These are phyloP conservation scores for Ormyrus nitidulus DNA, from an alignment of 2,888 invertebrate species.

Conservation along the genomic window DNA sequence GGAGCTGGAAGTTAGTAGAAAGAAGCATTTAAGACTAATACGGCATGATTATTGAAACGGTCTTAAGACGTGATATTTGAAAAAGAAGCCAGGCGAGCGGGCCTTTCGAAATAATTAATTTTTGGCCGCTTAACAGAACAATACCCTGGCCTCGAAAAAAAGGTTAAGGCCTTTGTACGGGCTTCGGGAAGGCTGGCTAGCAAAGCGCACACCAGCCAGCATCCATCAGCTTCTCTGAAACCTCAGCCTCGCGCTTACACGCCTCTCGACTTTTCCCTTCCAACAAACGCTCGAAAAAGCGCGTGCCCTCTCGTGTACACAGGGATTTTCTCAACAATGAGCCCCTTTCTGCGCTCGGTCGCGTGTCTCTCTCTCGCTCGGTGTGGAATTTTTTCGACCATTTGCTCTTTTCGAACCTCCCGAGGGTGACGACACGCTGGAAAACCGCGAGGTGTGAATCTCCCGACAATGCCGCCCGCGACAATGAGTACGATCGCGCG, in stretches of 20 bases:
- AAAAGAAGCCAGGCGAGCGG: too few relatives aligned
- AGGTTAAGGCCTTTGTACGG: neutral
- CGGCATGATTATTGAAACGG: too few relatives aligned
- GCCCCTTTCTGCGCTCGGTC: constrained; percentile 44
- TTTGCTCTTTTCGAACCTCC: constrained; percentile 51
- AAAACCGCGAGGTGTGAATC: constrained; percentile 67
- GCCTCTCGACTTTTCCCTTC: constrained; percentile 53
- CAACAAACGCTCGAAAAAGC: constrained; percentile 31
- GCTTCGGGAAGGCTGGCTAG: too few relatives aligned
- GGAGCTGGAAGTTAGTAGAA: too few relatives aligned
- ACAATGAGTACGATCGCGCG: constrained; percentile 62
- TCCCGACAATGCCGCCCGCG: constrained; percentile 12
- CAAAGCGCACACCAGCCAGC: too few relatives aligned
- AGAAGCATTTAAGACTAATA: too few relatives aligned
- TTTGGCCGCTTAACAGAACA: neutral
- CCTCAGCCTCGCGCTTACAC: neutral
- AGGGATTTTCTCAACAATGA: constrained; percentile 48
- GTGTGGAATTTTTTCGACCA: constrained; percentile 49
- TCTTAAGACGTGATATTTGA: too few relatives aligned
- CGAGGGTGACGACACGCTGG: too few relatives aligned
- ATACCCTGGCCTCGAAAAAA: neutral
- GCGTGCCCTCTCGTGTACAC: neutral
- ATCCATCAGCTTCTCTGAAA: constrained; percentile 9
- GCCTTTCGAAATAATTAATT: constrained; percentile 16
- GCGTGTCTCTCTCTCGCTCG: constrained; percentile 10